Percentiles rank a stretch among this genome's conserved stretches.
Conservation (phyloP, 64 coral and sea anemone species). For the Actinia tenebrosa region DNA sequence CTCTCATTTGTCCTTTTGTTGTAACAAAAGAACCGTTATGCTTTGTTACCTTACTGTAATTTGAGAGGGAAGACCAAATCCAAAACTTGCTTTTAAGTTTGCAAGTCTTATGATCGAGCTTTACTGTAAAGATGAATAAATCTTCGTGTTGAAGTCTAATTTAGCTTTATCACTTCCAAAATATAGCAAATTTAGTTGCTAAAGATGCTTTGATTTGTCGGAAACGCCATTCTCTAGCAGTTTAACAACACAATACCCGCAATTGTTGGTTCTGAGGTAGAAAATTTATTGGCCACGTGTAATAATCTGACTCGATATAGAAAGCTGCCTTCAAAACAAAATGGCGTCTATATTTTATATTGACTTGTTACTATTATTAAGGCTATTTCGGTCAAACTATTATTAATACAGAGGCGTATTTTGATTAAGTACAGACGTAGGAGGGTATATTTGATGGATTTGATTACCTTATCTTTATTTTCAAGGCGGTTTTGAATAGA, state of each 20-base stretch:
- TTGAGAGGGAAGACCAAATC: background rate
- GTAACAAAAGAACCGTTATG: background rate
- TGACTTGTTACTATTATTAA: background rate
- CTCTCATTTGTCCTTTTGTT: background rate
- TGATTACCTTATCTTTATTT: background rate
- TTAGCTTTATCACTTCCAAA: background rate
- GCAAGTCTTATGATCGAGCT: background rate
- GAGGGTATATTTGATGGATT: background rate
- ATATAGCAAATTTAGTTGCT: background rate
- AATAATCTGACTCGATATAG: background rate
- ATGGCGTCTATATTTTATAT: background rate
- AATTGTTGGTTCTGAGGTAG: background rate
- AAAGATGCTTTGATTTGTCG: background rate
- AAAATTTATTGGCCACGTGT: background rate
- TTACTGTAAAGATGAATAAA: background rate
- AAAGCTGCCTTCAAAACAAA: background rate
- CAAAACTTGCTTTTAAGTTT: background rate
- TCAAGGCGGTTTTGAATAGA: background rate
- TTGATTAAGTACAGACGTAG: background rate
- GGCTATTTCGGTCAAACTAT: background rate
- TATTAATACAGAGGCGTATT: background rate
- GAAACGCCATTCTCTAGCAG: background rate
- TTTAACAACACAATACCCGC: background rate
- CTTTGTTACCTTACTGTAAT: background rate
- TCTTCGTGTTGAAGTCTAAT: background rate